Evolutionary conservation across 2,888 invertebrate genomes (phyloP), one percentile per base, ranked within the genome.

Genomic region (Diplazon laetatorius): DNA sequence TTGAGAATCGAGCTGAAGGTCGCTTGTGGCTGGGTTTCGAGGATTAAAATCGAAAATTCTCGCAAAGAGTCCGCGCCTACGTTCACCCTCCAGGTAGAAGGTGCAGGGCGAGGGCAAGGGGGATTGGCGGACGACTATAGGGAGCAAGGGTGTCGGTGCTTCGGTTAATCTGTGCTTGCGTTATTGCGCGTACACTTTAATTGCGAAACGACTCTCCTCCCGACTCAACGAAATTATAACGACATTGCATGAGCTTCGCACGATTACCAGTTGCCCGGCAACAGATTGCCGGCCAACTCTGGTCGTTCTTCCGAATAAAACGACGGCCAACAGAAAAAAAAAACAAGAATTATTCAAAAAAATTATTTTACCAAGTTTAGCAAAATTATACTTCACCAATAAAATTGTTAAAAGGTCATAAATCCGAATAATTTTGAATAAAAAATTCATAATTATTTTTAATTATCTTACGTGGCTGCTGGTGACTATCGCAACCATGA

Each of bases 111-210:
- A 42, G 4, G n/a, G 30, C 55, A 30, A 46, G 60, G n/a, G n/a
- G n/a, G n/a, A n/a, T n/a, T n/a, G n/a, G n/a, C n/a, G n/a, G n/a
- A n/a, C n/a, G n/a, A n/a, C n/a, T n/a, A n/a, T 42, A 52, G 65
- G 39, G 18, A 39, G 42, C 60, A 44, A 44, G 55, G 66, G 25
- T 52, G 55, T 9, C 9, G n/a, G 9, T 35, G 63, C 55, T 44
- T 39, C 30, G 42, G 50, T 70, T 70, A 70, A 76, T 70, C 63
- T 48, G 62, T 63, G 70, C 70, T 70, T 70, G 63, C 37, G 50
- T 76, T 76, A 73, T 73, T 77, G 66, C 66, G 44, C 25, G 37
- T 39, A 59, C 50, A 57, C 35, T 65, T 70, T 80, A 74, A 70
- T 78, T 70, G 60, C 42, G 65, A 8, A 37, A 69, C 35, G 62